Conservation (phyloP, 2,888 invertebrate genomes). For the Agrotis ipsilon region DNA sequence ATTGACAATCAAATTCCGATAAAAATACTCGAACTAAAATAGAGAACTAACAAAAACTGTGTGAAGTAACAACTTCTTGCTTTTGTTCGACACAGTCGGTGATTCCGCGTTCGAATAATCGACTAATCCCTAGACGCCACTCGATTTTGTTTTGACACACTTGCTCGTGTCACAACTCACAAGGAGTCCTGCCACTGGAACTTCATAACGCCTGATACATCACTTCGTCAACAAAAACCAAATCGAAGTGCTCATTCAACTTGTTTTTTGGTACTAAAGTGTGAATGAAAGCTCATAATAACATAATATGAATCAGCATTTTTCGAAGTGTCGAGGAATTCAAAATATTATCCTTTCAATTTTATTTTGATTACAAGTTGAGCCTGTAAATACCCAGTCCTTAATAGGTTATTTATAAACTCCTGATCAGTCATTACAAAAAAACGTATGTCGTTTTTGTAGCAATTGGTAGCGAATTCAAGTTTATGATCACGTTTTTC, state of each 20-base stretch:
- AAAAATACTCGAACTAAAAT: constrained; percentile 63
- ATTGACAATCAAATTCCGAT: constrained; percentile 63
- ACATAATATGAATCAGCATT: constrained; percentile 78
- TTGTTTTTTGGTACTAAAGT: constrained; percentile 69
- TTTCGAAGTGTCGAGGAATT: constrained; percentile 59
- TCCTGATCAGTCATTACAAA: constrained; percentile 20
- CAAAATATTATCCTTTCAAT: constrained; percentile 56
- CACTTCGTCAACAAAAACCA: constrained; percentile 72
- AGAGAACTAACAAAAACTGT: constrained; percentile 62
- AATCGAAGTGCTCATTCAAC: constrained; percentile 79
- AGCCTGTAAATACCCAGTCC: constrained; percentile 1
- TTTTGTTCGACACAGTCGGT: constrained; percentile 75
- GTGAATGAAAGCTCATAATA: constrained; percentile 81
- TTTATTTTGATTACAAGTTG: constrained; percentile 48
- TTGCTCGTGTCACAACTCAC: constrained; percentile 79
- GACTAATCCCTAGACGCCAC: constrained; percentile 85
- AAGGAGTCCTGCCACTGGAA: constrained; percentile 74
- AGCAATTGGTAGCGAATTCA: constrained; percentile 1
- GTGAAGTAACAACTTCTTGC: constrained; percentile 66
- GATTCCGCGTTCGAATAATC: constrained; percentile 73
- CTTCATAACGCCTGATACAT: constrained; percentile 63
- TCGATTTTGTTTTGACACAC: constrained; percentile 90
- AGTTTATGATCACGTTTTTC: constrained; percentile 6
- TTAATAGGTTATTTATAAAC: constrained; percentile 16
- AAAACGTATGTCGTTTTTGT: constrained; percentile 4